Conservation (phyloP, 1,140 invertebrate species). For the Drosophila pseudoobscura region DNA sequence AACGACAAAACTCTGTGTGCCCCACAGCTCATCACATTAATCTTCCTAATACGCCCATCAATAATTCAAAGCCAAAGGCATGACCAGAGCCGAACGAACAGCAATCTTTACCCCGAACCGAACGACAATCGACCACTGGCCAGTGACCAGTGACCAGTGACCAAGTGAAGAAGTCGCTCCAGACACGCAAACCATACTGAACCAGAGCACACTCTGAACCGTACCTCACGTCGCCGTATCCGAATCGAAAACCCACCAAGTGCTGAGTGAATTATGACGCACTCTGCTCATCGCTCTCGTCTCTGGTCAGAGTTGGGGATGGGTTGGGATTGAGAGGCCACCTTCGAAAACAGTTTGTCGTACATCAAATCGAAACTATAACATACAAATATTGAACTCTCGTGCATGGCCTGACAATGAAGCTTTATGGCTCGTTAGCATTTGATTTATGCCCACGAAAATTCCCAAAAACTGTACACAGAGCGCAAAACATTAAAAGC, state of each 20-base stretch:
- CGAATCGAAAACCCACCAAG: slow-evolving; percentile 20
- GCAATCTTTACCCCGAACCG: slow-evolving; percentile 3
- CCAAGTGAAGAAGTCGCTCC: slow-evolving; percentile 61
- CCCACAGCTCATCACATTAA: slow-evolving; percentile 78
- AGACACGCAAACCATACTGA: slow-evolving; percentile 62
- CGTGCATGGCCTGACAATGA: slow-evolving; percentile 60
- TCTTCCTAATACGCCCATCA: slow-evolving; percentile 82
- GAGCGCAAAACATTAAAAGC: not conserved
- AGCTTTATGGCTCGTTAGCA: slow-evolving; percentile 72
- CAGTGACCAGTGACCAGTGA: slow-evolving; percentile 11
- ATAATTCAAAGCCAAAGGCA: slow-evolving; percentile 79
- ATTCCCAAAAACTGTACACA: slow-evolving; percentile 11
- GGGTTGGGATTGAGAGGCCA: slow-evolving; percentile 37
- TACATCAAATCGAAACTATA: slow-evolving; percentile 76
- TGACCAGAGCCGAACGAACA: slow-evolving; percentile 47
- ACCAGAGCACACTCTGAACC: slow-evolving; percentile 19
- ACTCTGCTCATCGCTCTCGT: slow-evolving; percentile 50
- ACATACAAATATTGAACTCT: slow-evolving; percentile 65
- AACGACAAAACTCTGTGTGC: slow-evolving; percentile 70
- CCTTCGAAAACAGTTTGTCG: slow-evolving; percentile 72
- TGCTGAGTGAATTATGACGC: slow-evolving; percentile 76
- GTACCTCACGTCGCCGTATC: slow-evolving; percentile 1
- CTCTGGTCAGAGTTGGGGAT: not conserved
- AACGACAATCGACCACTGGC: slow-evolving; percentile 8
- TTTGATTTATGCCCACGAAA: slow-evolving; percentile 63